Base-by-base conservation (phyloP, 2,888 invertebrate species). In the Anorthoa munda region DNA sequence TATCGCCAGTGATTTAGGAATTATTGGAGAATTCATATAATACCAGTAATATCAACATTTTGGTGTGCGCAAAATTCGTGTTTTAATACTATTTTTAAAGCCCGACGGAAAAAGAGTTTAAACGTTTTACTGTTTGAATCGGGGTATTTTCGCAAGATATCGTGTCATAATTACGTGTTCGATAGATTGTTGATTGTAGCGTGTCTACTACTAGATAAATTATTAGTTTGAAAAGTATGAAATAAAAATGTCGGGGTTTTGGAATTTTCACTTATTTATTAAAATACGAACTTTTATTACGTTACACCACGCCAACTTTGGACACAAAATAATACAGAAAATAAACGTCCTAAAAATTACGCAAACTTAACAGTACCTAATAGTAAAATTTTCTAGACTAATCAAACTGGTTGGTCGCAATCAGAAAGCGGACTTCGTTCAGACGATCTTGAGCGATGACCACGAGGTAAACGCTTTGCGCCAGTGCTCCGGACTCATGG, bases 361-460 rank as follows among this genome's bases (percentile, higher is more conserved):
- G 46, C 39, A 12, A 39, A 66, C 5, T 39, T 51, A 65, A 66
- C 39, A 18, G 17, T 53, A n/a, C n/a, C n/a, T n/a, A n/a, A n/a
- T n/a, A 75, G 48, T 55, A 56, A 31, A 58, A 70, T 67, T 70
- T 86, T 77, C 45, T 82, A 95, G 95, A 60, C 79, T 95, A 11
- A 87, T 89, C 79, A 93, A 93, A 83, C 60, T 91, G 45, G 75
- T 94, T 15, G 85, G 89, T 39, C 89, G 90, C 5, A 89, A 90
- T 69, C 86, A 87, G 69, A 89, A 89, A 74, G 76, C 83, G 0
- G 92, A 93, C 76, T 94, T 96, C 60, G 90, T 96, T 7, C 93
- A 95, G 60, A 87, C 90, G 13, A 95, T 96, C 66, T 80, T 96
- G 55, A 86, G 84, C 0, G 94, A 95, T 59, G 92, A 93, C 7